These are phyloP conservation scores for Salarias fasciatus DNA, from an alignment of 2,797 vertebrate species.

Conservation along the genomic window DNA sequence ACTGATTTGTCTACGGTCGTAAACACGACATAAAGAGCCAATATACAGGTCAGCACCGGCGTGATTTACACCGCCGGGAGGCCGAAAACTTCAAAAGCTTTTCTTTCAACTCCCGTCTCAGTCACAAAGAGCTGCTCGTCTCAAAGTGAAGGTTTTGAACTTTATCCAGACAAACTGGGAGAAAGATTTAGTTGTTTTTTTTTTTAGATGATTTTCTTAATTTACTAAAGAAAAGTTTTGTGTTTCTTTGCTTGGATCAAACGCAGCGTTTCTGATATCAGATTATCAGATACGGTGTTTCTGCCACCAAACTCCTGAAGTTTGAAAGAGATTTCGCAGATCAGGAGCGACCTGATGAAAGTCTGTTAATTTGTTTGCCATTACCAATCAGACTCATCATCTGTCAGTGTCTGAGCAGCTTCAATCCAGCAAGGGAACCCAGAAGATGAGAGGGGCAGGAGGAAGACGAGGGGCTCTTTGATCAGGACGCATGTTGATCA, in stretches of 20 bases:
- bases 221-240: too few relatives aligned
- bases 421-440: slow-evolving; percentile 2
- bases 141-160: slow-evolving; percentile 3
- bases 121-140: neutral
- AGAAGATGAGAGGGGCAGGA: slow-evolving; percentile 13
- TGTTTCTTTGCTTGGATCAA: too few relatives aligned
- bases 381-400: slow-evolving; percentile 44
- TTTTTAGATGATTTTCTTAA: too few relatives aligned
- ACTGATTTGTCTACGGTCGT: slow-evolving; percentile 77
- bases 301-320: neutral
- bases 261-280: too few relatives aligned
- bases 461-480: neutral
- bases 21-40: slow-evolving; percentile 78
- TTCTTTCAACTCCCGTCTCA: slow-evolving; percentile 1
- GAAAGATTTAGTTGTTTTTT: too few relatives aligned
- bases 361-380: slow-evolving; percentile 48
- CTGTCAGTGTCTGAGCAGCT: slow-evolving; percentile 16
- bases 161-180: neutral
- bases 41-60: slow-evolving; percentile 68
- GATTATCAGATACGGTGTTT: too few relatives aligned
- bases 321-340: slow-evolving; percentile 20
- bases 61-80: slow-evolving; percentile 57
- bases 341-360: slow-evolving; percentile 35
- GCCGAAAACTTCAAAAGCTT: slow-evolving; percentile 42
- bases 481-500: neutral